Evolutionary conservation across 1,140 invertebrate genomes (phyloP).

Genomic region (Macrocentrus cingulum): DNA sequence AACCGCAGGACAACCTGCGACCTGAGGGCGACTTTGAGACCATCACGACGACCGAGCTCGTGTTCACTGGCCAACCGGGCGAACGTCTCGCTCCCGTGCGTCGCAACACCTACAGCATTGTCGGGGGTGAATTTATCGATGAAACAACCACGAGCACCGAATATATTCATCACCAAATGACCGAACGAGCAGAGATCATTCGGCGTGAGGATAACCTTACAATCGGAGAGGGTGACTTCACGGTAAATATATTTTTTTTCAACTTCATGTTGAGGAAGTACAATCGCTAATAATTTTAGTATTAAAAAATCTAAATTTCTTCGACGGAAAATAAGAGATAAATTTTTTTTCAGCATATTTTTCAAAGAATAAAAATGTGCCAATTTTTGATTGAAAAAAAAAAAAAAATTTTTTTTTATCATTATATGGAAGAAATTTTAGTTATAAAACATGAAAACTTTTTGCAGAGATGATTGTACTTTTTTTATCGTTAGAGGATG

Average conservation of each 20-base stretch:
- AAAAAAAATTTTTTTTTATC: too few relatives aligned
- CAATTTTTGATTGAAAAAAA: too few relatives aligned
- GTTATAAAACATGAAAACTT: too few relatives aligned
- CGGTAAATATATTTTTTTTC: conserved; percentile 39
- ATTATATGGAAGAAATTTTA: too few relatives aligned
- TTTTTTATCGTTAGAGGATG: too few relatives aligned
- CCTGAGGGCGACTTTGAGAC: conserved; percentile 59
- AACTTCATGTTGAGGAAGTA: too few relatives aligned
- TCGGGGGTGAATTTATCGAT: conserved; percentile 71
- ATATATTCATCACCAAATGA: conserved; percentile 65
- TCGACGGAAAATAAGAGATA: too few relatives aligned
- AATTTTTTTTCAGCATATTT: too few relatives aligned
- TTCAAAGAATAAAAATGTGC: too few relatives aligned
- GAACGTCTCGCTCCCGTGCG: conserved; percentile 70
- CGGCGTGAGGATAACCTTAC: conserved; percentile 67
- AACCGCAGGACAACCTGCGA: conserved; percentile 48
- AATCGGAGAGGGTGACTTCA: conserved; percentile 63
- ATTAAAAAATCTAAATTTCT: too few relatives aligned
- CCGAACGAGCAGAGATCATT: conserved; percentile 62
- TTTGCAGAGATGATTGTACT: too few relatives aligned
- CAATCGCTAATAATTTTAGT: too few relatives aligned
- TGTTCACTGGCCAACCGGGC: conserved; percentile 67
- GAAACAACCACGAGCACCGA: conserved; percentile 69
- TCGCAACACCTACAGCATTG: conserved; percentile 80
- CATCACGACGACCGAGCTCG: conserved; percentile 66